Evolutionary conservation across 2,888 invertebrate genomes (phyloP).

Genomic region (Mycalesis mineus): DNA sequence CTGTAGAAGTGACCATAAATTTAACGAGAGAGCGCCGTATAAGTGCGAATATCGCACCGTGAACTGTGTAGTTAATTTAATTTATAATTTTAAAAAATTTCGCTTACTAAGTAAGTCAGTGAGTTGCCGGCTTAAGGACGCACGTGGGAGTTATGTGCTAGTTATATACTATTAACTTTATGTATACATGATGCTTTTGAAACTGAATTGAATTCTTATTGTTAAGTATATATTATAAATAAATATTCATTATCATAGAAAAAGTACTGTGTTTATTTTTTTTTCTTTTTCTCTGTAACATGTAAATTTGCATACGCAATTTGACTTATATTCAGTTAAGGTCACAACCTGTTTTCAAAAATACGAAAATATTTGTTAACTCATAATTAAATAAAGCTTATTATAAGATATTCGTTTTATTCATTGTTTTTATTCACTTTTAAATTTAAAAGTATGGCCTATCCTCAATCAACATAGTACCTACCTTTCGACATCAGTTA

Average conservation of each 20-base stretch:
- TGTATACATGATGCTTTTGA: slow-evolving; percentile 75
- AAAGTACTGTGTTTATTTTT: slow-evolving; percentile 73
- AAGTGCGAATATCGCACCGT: background rate
- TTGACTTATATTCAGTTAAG: slow-evolving; percentile 77
- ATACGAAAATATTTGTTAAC: slow-evolving; percentile 78
- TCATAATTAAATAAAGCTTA: slow-evolving; percentile 79
- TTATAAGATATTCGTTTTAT: slow-evolving; percentile 76
- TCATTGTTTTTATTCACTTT: slow-evolving; percentile 31
- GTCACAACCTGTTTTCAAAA: slow-evolving; percentile 77
- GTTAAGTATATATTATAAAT: slow-evolving; percentile 67
- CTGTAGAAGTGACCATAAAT: background rate
- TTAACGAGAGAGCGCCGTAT: background rate
- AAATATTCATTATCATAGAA: slow-evolving; percentile 74
- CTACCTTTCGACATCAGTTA: no score
- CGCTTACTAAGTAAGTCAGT: slow-evolving; percentile 72
- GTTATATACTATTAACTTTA: slow-evolving; percentile 59
- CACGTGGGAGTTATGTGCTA: slow-evolving; percentile 64
- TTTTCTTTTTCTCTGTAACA: slow-evolving; percentile 56
- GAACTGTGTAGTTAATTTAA: slow-evolving; percentile 44
- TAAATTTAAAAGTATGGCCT: background rate
- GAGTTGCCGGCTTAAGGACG: slow-evolving; percentile 64
- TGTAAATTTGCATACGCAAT: slow-evolving; percentile 69
- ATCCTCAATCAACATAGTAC: no score
- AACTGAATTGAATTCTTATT: slow-evolving; percentile 76
- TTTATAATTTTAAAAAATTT: slow-evolving; percentile 64